Evolutionary conservation across 2,797 vertebrate species (phyloP).

Genomic region (Ptychadena robeensis): DNA sequence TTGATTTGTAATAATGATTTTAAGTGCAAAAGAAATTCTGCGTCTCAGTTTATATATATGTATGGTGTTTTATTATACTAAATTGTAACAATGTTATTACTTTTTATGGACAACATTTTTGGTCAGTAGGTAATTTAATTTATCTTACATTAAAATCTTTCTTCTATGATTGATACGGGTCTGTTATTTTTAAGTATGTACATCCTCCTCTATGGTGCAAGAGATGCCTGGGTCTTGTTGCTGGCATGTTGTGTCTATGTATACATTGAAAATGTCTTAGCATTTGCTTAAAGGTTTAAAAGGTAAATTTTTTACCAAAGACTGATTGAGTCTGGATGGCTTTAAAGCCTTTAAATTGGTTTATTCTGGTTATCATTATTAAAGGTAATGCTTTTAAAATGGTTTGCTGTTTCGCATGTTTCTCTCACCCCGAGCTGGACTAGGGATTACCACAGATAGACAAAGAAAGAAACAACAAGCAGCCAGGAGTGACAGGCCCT

Average conservation of each 20-base stretch:
- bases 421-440: too few species aligned
- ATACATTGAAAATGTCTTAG: neutral
- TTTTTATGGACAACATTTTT: slow-evolving; percentile 44
- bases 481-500: too few species aligned
- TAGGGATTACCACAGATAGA: too few species aligned
- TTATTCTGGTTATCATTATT: too few species aligned
- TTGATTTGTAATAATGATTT: slow-evolving; percentile 39
- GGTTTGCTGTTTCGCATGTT: too few species aligned
- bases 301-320: too few species aligned
- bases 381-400: too few species aligned
- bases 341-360: too few species aligned
- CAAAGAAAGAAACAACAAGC: too few species aligned
- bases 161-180: neutral
- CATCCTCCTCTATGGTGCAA: too few species aligned
- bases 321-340: too few species aligned
- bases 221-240: neutral
- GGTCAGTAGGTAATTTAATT: slow-evolving; percentile 26
- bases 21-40: slow-evolving; percentile 23
- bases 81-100: slow-evolving; percentile 13
- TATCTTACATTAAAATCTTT: slow-evolving; percentile 37
- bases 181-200: neutral
- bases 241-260: neutral
- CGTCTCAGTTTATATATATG: slow-evolving; percentile 33
- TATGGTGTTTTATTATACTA: slow-evolving; percentile 34
- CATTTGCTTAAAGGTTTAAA: neutral